Percentiles rank a stretch among this genome's conserved stretches.
These are phyloP conservation scores for Epinotia demarniana DNA, from an alignment of 2,888 invertebrate genomes.

Conservation along the genomic window DNA sequence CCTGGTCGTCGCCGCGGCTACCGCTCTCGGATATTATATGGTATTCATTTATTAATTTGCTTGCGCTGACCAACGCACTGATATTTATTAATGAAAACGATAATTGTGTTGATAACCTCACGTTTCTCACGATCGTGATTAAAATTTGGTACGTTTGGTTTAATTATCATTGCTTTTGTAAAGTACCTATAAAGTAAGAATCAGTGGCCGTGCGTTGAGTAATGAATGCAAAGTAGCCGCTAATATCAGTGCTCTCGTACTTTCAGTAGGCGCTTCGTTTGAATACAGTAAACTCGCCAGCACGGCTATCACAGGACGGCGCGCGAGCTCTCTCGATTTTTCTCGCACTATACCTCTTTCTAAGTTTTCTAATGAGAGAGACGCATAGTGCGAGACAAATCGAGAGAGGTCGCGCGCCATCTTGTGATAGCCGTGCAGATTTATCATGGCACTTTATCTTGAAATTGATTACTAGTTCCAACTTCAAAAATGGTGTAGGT, in stretches of 20 bases:
- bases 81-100: conserved; percentile 53
- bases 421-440: too few species aligned
- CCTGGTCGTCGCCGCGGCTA: conserved; percentile 81
- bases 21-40: conserved; percentile 80
- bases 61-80: conserved; percentile 72
- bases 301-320: too few species aligned
- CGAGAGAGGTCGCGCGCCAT: too few species aligned
- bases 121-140: conserved; percentile 26
- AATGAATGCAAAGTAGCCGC: conserved; percentile 18
- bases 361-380: too few species aligned
- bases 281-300: too few species aligned
- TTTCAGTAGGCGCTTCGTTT: conserved; percentile 34
- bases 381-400: too few species aligned
- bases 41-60: conserved; percentile 83
- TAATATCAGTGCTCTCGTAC: conserved; percentile 8
- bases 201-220: not conserved
- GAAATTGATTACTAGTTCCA: too few species aligned
- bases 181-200: conserved; percentile 21
- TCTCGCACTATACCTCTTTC: too few species aligned
- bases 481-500: too few species aligned
- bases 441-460: too few species aligned
- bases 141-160: conserved; percentile 21
- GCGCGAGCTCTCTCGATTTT: too few species aligned
- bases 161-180: conserved; percentile 28
- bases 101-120: conserved; percentile 45